Percentiles rank a stretch among this genome's conserved stretches.
Evolutionary conservation across 2,113 vertebrate genomes (phyloP).

Genomic region (Antennarius striatus): DNA sequence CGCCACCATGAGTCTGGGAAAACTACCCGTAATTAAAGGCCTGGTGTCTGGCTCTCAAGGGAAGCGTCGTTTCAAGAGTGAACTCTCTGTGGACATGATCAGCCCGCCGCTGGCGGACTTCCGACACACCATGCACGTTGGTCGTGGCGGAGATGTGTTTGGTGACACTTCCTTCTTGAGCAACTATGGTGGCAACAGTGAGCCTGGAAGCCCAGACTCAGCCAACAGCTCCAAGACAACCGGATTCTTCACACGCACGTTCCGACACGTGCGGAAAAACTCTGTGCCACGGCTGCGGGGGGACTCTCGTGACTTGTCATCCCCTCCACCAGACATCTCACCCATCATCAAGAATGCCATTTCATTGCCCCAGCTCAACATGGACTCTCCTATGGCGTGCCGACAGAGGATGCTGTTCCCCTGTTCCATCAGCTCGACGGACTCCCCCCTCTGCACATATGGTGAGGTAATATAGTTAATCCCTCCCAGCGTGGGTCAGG

Average conservation of each 20-base stretch:
- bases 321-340: conserved; percentile 84
- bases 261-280: conserved; percentile 82
- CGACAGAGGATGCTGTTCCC: conserved; percentile 80
- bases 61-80: conserved; percentile 84
- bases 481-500: conserved; percentile 9
- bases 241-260: conserved; percentile 85
- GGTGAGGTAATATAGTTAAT: conserved; percentile 79
- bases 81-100: conserved; percentile 95
- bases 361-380: conserved; percentile 89
- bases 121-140: conserved; percentile 96
- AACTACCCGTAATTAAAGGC: conserved; percentile 86
- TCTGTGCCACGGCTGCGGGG: conserved; percentile 68
- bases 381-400: conserved; percentile 71
- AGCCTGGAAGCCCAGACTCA: conserved; percentile 68
- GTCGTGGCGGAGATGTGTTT: conserved; percentile 91
- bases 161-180: conserved; percentile 98
- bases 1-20: conserved; percentile 88
- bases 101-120: conserved; percentile 92
- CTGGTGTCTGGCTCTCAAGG: conserved; percentile 87
- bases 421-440: conserved; percentile 78
- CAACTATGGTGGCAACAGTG: conserved; percentile 81
- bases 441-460: conserved; percentile 80
- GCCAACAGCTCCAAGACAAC: conserved; percentile 70
- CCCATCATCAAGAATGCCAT: conserved; percentile 96
- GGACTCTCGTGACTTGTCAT: conserved; percentile 72